phyloP scores from a whole-genome alignment of 2,888 invertebrate genomes.

The Tetranychus truncatus region DNA sequence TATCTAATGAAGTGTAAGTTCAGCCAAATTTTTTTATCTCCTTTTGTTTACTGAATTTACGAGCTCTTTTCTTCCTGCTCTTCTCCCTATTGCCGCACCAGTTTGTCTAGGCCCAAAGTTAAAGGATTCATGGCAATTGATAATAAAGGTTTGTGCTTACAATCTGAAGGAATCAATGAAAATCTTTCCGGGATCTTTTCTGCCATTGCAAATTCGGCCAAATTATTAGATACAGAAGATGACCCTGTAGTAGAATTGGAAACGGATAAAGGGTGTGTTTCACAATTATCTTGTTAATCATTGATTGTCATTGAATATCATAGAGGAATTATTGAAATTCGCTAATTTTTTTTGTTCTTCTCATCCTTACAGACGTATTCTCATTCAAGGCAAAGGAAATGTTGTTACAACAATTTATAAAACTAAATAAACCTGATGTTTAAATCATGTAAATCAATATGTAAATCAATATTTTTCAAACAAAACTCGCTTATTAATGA shows the following conservation, averaged over 20 bases:
- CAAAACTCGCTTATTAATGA: no score
- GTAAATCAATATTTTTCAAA: no score
- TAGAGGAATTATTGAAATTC: no score
- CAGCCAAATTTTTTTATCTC: neutral
- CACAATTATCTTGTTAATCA: neutral
- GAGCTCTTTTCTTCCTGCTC: neutral
- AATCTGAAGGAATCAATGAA: neutral
- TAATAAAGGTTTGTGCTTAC: neutral
- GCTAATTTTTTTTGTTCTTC: neutral
- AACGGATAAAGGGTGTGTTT: neutral
- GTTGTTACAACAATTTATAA: neutral
- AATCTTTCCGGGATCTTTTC: neutral
- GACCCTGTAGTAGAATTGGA: neutral
- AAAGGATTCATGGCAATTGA: neutral
- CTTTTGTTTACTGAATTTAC: neutral
- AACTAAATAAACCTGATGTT: neutral
- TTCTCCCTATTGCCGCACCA: neutral
- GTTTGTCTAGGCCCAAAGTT: neutral
- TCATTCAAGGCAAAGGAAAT: neutral
- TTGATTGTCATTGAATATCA: no score
- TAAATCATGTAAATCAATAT: neutral
- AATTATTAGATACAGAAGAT: neutral
- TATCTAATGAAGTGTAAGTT: neutral
- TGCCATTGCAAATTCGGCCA: neutral
- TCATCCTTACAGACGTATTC: neutral